Evolutionary conservation across 2,888 invertebrate species (phyloP).

Genomic region (Capitulum mitella): DNA sequence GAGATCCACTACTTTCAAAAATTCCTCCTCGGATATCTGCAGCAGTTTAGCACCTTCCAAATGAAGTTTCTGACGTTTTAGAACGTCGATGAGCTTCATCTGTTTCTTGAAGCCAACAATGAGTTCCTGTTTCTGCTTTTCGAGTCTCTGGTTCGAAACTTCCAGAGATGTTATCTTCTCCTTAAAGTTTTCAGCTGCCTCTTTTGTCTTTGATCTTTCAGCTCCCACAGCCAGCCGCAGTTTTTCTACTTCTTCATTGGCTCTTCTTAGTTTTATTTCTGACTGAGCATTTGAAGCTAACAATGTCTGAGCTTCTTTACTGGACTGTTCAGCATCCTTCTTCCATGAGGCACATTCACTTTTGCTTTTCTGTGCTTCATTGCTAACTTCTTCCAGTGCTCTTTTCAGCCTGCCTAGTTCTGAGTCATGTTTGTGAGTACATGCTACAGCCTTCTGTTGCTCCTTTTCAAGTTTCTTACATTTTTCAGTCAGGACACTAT

Average conservation of each 20-base stretch:
- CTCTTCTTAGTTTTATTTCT: background rate
- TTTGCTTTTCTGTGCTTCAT: background rate
- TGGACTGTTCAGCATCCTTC: background rate
- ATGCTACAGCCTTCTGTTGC: background rate
- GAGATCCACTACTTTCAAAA: background rate
- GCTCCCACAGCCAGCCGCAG: background rate
- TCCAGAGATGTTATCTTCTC: background rate
- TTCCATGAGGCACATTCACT: background rate
- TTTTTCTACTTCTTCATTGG: background rate
- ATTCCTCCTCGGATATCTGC: constrained; percentile 5
- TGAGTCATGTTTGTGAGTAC: background rate
- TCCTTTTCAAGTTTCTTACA: background rate
- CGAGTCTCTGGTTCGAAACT: background rate
- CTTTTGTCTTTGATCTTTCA: background rate
- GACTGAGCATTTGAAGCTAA: background rate
- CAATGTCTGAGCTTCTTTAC: background rate
- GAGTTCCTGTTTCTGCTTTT: background rate
- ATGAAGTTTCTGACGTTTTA: background rate
- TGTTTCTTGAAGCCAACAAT: background rate
- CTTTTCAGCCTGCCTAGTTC: background rate
- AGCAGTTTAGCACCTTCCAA: constrained; percentile 1
- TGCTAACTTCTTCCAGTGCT: background rate
- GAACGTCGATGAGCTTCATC: background rate
- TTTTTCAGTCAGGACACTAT: background rate
- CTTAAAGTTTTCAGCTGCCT: background rate